Conservation (phyloP, 2,113 vertebrate species). For the Panthera uncia region DNA sequence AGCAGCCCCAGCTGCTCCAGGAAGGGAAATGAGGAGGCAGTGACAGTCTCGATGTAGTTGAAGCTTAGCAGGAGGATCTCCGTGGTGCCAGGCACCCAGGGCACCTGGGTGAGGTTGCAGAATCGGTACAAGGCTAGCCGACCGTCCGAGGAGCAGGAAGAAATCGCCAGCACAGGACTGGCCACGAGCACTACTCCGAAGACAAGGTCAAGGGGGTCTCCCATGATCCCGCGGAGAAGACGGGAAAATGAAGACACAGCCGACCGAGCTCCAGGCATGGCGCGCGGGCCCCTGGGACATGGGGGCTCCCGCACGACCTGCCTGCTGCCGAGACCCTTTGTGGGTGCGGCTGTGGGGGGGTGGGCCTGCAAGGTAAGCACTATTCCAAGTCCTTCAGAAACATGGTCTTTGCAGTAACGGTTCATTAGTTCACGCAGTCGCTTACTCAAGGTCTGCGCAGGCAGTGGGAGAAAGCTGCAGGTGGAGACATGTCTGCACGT, state of each 20-base stretch:
- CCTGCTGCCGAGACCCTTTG: not conserved
- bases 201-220: constrained; percentile 69
- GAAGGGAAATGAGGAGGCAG: constrained; percentile 82
- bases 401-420: not conserved
- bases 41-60: constrained; percentile 87
- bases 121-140: constrained; percentile 60
- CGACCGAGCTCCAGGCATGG: not conserved
- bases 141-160: constrained; percentile 76
- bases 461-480: not conserved
- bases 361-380: not conserved
- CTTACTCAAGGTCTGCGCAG: not conserved
- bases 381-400: not conserved
- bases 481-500: not conserved
- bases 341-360: not conserved
- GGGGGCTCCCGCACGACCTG: not conserved
- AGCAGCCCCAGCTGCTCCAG: constrained; percentile 82
- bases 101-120: constrained; percentile 82
- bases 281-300: fast-evolving
- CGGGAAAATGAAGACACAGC: constrained; percentile 33
- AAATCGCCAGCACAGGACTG: not conserved
- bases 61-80: constrained; percentile 81
- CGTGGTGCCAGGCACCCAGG: constrained; percentile 83
- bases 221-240: constrained; percentile 76
- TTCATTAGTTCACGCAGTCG: not conserved
- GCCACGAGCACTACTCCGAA: constrained; percentile 73